Conservation (phyloP, 2,113 vertebrate genomes). For the Leptobrachium leishanense region DNA sequence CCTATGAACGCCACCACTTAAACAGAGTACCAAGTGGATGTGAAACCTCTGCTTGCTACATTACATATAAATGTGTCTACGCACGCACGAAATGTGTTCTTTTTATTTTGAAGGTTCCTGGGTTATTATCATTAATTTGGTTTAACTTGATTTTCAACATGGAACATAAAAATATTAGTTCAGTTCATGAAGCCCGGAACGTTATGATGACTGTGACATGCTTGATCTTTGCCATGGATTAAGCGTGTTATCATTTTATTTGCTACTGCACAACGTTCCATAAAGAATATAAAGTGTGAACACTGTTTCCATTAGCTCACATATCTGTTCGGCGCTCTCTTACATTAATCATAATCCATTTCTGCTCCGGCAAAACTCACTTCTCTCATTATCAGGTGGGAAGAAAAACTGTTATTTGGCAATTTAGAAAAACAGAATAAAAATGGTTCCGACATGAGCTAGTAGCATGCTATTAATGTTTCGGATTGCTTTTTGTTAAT, state of each 20-base stretch:
- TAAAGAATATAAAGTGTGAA: background rate
- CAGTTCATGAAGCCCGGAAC: background rate
- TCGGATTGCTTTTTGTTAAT: no score
- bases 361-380: background rate
- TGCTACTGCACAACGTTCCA: background rate
- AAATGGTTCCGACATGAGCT: background rate
- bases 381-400: background rate
- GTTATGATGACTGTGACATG: background rate
- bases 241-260: background rate
- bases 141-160: background rate
- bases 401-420: background rate
- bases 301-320: background rate
- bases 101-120: no score
- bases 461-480: background rate
- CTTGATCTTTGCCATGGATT: background rate
- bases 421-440: background rate
- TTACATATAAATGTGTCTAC: no score
- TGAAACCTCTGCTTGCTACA: no score
- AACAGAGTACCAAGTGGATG: no score
- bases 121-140: no score
- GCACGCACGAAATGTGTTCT: no score
- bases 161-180: background rate
- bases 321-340: background rate
- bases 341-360: background rate
- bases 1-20: no score